These are phyloP conservation scores for Eupithecia dodoneata DNA, from an alignment of 2,888 invertebrate species.

Conservation along the genomic window DNA sequence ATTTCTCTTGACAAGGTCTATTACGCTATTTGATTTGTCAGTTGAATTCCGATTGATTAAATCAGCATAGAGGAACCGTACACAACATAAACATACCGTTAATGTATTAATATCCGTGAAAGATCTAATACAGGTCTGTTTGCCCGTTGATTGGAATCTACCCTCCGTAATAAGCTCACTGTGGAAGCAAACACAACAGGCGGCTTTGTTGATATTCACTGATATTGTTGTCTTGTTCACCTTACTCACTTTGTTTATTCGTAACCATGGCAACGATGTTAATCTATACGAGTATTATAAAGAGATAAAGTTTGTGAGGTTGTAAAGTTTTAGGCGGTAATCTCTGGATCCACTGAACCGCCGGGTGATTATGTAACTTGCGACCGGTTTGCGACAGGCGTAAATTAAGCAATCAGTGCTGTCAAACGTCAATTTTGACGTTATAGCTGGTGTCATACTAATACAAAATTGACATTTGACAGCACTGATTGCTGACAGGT, in stretches of 20 bases:
- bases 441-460: too few relatives aligned
- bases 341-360: too few relatives aligned
- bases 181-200: background rate
- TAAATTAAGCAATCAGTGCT: too few relatives aligned
- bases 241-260: background rate
- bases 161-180: background rate
- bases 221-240: background rate
- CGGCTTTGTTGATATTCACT: background rate
- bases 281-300: too few relatives aligned
- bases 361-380: too few relatives aligned
- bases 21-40: background rate
- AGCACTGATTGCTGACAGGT: too few relatives aligned
- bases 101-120: background rate
- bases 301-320: too few relatives aligned
- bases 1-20: too few relatives aligned
- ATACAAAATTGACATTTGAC: too few relatives aligned
- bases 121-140: background rate
- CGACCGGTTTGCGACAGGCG: too few relatives aligned
- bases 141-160: conserved; percentile 5
- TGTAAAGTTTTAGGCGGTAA: too few relatives aligned
- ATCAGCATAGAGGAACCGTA: background rate
- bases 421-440: too few relatives aligned
- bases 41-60: background rate
- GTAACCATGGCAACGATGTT: background rate
- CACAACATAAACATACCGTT: background rate